Evolutionary conservation across 2,888 invertebrate genomes (phyloP), one percentile per base, ranked within the genome.

Genomic region (Parascotia fuliginaria): DNA sequence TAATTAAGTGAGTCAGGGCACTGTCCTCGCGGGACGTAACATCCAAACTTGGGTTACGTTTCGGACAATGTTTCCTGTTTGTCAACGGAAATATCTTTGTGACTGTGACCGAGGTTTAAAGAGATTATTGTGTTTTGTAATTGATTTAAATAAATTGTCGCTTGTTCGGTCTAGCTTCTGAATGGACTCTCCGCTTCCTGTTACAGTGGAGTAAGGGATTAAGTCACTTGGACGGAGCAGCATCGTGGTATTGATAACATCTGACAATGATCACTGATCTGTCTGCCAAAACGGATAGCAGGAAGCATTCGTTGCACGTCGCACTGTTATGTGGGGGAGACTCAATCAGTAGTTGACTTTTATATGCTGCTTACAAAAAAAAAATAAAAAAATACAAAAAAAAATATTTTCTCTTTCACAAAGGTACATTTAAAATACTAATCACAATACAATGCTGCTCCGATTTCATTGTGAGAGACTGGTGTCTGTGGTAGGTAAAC

Each of bases 1-100:
- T 82, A 83, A 84, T 84, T 85, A 81, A 75, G 74, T 72, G 79
- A 77, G 70, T 75, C 71, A 67, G 75, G 46, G 59, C 61, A 61
- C 59, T 59, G 67, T 73, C 66, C 76, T 66, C 66, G 53, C 55
- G 75, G 75, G 76, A 70, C 60, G 44, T 55, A 61, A 57, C 54
- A 31, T 37, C 48, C 62, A 46, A 71, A 76, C 63, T 75, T 80
- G 73, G 59, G 74, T 77, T 71, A 73, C 73, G 63, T 60, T 58
- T 65, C 54, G 61, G 60, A 45, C 63, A 59, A 51, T 69, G 45
- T 50, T 68, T 59, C 42, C 46, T 56, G 57, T 65, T 48, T 54
- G 60, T 59, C 66, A 63, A 64, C 60, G 60, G 58, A 63, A 63
- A 69, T 45, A 28, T 47, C 45, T 34, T 44, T 44, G 31, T 53